phyloP scores from a whole-genome alignment of 2,888 invertebrate species.

The Acleris literana region DNA sequence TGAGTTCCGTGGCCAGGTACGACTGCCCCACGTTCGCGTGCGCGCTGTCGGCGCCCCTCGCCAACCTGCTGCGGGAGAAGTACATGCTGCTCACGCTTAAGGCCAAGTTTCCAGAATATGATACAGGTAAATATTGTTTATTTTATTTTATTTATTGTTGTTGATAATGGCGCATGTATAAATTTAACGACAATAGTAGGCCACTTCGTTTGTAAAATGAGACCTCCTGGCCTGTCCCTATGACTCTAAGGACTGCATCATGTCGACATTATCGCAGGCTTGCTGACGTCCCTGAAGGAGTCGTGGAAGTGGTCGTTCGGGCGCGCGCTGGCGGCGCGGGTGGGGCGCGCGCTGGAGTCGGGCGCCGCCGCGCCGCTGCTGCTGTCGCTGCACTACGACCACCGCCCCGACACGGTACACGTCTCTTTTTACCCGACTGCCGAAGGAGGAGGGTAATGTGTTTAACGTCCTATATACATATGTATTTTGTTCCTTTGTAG shows the following conservation, averaged over 20 bases:
- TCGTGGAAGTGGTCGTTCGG: conserved; percentile 90
- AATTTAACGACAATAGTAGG: no score
- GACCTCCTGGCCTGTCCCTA: no score
- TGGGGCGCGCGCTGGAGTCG: conserved; percentile 83
- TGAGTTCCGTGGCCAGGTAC: conserved; percentile 69
- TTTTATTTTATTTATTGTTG: neutral
- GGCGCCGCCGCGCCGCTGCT: conserved; percentile 84
- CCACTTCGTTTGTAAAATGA: no score
- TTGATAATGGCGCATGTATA: no score
- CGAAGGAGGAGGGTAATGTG: no score
- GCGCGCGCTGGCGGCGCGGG: conserved; percentile 78
- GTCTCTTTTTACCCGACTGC: no score
- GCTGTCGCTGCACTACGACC: conserved; percentile 84
- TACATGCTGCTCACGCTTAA: conserved; percentile 84
- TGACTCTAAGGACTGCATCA: no score
- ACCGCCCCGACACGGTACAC: conserved; percentile 80
- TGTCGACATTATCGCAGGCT: conserved; percentile 44
- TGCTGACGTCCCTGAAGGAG: conserved; percentile 87
- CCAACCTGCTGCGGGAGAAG: conserved; percentile 86
- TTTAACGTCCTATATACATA: no score
- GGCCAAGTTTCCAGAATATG: conserved; percentile 79
- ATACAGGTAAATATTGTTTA: conserved; percentile 60
- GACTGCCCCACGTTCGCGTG: conserved; percentile 87
- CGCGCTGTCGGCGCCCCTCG: conserved; percentile 88
- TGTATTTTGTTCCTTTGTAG: no score